These are phyloP conservation scores for Heliconius erato DNA, from an alignment of 2,888 invertebrate genomes.

Conservation along the genomic window DNA sequence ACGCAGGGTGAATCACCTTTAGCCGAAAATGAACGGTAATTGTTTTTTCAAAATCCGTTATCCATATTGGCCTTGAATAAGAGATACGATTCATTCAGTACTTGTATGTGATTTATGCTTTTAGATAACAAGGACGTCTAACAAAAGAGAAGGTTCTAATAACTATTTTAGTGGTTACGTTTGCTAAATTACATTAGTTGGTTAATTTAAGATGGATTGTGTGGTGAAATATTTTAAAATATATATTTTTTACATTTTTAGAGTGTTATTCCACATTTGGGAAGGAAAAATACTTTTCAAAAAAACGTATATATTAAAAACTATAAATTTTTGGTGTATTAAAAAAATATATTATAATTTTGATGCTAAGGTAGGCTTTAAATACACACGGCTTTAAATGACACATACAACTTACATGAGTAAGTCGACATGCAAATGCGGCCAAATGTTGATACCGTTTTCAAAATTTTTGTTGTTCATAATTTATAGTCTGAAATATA, in stretches of 20 bases:
- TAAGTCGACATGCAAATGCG: neutral
- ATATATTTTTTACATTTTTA: neutral
- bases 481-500: neutral
- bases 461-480: neutral
- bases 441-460: neutral
- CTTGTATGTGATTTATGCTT: slow-evolving; percentile 63
- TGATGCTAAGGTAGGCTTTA: no score
- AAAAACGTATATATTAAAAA: no score
- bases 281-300: no score
- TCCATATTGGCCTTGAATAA: slow-evolving; percentile 46
- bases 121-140: slow-evolving; percentile 57
- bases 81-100: slow-evolving; percentile 31
- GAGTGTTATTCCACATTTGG: no score
- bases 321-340: no score
- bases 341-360: neutral
- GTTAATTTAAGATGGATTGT: neutral
- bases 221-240: neutral
- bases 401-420: neutral
- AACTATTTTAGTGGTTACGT: slow-evolving; percentile 74
- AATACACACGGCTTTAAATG: no score
- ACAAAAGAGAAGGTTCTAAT: slow-evolving; percentile 70
- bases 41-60: slow-evolving; percentile 47
- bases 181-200: slow-evolving; percentile 44
- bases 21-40: slow-evolving; percentile 49
- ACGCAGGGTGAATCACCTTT: slow-evolving; percentile 49